Evolutionary conservation across 1,140 invertebrate species (phyloP).

Genomic region (Lamellibrachia luymesi): DNA sequence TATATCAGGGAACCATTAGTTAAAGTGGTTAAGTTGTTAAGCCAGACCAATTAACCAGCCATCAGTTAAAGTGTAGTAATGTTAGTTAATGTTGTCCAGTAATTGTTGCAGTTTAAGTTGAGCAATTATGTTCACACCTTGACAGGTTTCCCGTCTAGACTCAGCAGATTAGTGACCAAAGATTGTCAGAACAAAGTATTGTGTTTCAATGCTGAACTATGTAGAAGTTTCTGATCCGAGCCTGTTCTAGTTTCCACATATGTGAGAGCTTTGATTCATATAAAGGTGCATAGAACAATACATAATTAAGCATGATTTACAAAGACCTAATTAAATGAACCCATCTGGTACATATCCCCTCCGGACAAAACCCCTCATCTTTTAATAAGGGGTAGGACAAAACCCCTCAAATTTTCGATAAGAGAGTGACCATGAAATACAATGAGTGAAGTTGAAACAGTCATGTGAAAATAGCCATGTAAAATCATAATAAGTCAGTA

Average conservation of each 20-base stretch:
- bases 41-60: background rate
- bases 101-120: background rate
- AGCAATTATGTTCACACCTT: background rate
- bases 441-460: too few relatives aligned
- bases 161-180: background rate
- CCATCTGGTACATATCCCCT: too few relatives aligned
- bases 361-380: too few relatives aligned
- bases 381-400: too few relatives aligned
- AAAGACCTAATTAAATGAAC: background rate
- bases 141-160: background rate
- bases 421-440: too few relatives aligned
- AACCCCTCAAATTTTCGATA: too few relatives aligned
- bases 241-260: background rate
- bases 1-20: background rate
- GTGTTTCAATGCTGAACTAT: background rate
- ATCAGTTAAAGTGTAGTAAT: background rate
- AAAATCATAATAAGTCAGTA: too few relatives aligned
- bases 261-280: background rate
- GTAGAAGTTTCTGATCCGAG: background rate
- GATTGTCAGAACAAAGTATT: background rate
- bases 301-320: background rate
- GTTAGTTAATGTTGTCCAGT: background rate
- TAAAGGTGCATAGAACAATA: background rate
- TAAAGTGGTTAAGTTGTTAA: background rate
- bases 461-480: too few relatives aligned